phyloP scores from a whole-genome alignment of 2,888 invertebrate genomes.

The Lepidonotus clava region DNA sequence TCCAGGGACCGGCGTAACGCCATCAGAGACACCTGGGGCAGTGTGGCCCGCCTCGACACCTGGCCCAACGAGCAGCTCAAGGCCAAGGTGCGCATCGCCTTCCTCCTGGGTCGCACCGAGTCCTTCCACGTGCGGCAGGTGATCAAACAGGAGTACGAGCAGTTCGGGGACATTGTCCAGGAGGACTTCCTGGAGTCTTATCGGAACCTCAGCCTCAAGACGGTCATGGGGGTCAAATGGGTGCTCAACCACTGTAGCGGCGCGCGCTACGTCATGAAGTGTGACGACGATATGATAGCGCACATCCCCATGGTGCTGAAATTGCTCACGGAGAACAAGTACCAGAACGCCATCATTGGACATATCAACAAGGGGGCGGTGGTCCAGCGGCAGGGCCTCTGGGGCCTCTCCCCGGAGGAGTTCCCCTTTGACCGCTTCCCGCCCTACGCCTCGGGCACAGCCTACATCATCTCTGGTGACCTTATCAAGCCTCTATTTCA shows the following conservation, averaged over 20 bases:
- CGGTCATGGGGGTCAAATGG: slow-evolving; percentile 80
- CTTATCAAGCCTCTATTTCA: slow-evolving; percentile 38
- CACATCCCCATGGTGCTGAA: slow-evolving; percentile 80
- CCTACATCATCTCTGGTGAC: slow-evolving; percentile 48
- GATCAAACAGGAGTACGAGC: slow-evolving; percentile 67
- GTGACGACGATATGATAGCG: slow-evolving; percentile 81
- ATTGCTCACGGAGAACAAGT: background rate
- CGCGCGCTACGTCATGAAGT: slow-evolving; percentile 78
- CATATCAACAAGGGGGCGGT: slow-evolving; percentile 10
- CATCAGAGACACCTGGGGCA: slow-evolving; percentile 72
- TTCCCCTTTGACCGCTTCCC: slow-evolving; percentile 53
- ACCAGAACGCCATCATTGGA: slow-evolving; percentile 32
- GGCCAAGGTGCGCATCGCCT: slow-evolving; percentile 58
- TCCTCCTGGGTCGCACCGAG: slow-evolving; percentile 60
- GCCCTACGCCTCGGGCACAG: slow-evolving; percentile 52
- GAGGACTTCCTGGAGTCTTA: slow-evolving; percentile 80
- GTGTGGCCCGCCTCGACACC: slow-evolving; percentile 14
- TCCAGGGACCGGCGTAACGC: slow-evolving; percentile 81
- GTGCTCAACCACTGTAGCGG: slow-evolving; percentile 74
- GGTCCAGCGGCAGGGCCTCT: slow-evolving; percentile 36
- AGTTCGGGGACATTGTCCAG: slow-evolving; percentile 76
- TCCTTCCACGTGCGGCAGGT: background rate
- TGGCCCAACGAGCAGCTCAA: slow-evolving; percentile 29
- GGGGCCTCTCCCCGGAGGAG: slow-evolving; percentile 46
- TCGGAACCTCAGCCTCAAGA: slow-evolving; percentile 81